A percentile compares a stretch with the other conserved stretches of the same genome.
Evolutionary conservation across 2,797 vertebrate genomes (phyloP).

Genomic region (Calcarius lapponicus): DNA sequence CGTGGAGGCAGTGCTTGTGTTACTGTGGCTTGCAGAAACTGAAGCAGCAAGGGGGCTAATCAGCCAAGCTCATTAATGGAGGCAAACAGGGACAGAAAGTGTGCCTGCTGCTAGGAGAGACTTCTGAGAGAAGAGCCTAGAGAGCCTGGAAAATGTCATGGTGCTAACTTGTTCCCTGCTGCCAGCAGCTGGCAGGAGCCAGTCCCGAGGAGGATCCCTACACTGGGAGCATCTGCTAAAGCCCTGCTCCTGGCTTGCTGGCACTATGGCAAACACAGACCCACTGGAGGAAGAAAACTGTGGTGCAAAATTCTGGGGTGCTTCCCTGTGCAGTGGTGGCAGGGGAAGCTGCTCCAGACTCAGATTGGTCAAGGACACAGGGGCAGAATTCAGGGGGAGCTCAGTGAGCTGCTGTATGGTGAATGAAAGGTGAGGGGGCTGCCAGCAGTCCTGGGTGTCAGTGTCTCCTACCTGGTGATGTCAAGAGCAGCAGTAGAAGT

Average conservation of each 20-base stretch:
- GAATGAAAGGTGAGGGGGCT: not conserved
- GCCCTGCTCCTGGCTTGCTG: not conserved
- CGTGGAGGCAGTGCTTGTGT: not conserved
- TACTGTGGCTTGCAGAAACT: slow-evolving; percentile 11
- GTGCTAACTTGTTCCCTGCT: not conserved
- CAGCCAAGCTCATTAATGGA: not conserved
- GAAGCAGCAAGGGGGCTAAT: slow-evolving; percentile 39
- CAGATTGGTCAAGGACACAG: not conserved
- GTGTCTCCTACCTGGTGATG: not conserved
- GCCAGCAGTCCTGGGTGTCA: fast-evolving
- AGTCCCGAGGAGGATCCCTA: not conserved
- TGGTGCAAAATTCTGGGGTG: not conserved
- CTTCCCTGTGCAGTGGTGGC: not conserved
- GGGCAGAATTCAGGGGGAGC: not conserved
- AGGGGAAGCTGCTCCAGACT: not conserved
- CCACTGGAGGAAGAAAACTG: fast-evolving
- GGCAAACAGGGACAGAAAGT: not conserved
- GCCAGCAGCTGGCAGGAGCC: not conserved
- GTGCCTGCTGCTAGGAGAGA: not conserved
- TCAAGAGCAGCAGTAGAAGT: not conserved
- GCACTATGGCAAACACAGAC: not conserved
- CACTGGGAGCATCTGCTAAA: not conserved
- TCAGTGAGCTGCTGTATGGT: not conserved
- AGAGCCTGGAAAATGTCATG: not conserved
- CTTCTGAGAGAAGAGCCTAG: not conserved